These are phyloP conservation scores for Dermatophagoides farinae DNA, from an alignment of 1,140 invertebrate genomes.

Conservation along the genomic window DNA sequence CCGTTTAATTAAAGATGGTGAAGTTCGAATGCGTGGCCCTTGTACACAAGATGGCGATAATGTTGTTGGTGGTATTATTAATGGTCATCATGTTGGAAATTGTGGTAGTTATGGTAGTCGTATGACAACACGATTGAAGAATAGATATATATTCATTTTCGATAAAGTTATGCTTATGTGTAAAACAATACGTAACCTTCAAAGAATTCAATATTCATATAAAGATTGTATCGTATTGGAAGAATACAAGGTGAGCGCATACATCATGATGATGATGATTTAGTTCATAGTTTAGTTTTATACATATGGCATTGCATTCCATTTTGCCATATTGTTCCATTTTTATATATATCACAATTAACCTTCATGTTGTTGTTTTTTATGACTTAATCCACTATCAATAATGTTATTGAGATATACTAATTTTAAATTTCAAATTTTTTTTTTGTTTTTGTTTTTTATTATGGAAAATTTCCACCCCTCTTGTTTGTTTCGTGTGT, in stretches of 20 bases:
- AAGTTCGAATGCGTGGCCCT: constrained; percentile 75
- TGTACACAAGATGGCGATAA: constrained; percentile 34
- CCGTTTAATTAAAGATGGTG: constrained; percentile 34
- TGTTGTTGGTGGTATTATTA: no score
- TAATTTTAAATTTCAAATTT: no score
- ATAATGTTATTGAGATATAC: not conserved
- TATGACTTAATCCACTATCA: not conserved
- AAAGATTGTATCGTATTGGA: constrained; percentile 60
- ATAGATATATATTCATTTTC: constrained; percentile 79
- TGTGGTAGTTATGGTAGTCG: not conserved
- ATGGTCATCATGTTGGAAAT: no score
- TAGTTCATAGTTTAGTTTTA: not conserved
- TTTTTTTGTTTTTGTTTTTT: not conserved
- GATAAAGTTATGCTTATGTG: constrained; percentile 89
- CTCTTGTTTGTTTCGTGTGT: no score
- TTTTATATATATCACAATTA: no score
- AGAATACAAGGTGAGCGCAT: constrained; percentile 69
- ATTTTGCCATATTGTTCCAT: not conserved
- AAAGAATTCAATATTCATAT: constrained; percentile 80
- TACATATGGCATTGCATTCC: not conserved
- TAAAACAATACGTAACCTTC: constrained; percentile 61
- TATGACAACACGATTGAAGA: constrained; percentile 42
- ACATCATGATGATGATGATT: constrained; percentile 7
- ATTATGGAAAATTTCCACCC: not conserved
- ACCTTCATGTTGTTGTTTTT: not conserved